phyloP scores from a whole-genome alignment of 2,113 vertebrate genomes.

The Patagioenas fasciata region DNA sequence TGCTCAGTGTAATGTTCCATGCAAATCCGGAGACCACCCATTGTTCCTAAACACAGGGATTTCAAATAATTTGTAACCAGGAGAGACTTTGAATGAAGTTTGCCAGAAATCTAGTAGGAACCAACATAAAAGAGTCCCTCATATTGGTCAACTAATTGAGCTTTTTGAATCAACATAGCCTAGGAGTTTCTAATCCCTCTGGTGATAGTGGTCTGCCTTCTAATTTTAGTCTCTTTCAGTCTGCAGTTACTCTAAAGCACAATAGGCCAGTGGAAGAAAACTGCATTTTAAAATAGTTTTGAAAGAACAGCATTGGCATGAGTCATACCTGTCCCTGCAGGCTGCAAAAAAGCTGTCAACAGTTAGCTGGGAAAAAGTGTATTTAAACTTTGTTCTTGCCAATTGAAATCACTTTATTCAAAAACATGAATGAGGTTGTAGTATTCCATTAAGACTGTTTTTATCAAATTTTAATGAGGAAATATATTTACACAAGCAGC shows the following conservation, averaged over 20 bases:
- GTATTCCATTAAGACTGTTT: slow-evolving; percentile 44
- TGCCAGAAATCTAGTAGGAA: slow-evolving; percentile 5
- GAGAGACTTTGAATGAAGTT: neutral
- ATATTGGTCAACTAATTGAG: neutral
- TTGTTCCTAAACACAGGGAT: neutral
- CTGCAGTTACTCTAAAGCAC: slow-evolving; percentile 30
- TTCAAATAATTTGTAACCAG: slow-evolving; percentile 11
- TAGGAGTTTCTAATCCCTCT: slow-evolving; percentile 41
- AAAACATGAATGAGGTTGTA: slow-evolving; percentile 56
- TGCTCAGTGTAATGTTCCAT: neutral
- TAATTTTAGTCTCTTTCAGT: slow-evolving; percentile 47
- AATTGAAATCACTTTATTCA: slow-evolving; percentile 48
- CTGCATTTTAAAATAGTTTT: slow-evolving; percentile 50
- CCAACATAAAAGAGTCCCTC: neutral
- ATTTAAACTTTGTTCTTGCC: slow-evolving; percentile 56
- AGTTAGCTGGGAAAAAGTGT: slow-evolving; percentile 44
- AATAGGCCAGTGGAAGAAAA: slow-evolving; percentile 26
- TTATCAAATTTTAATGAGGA: slow-evolving; percentile 52
- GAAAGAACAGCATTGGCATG: slow-evolving; percentile 21
- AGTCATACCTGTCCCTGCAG: slow-evolving; percentile 62
- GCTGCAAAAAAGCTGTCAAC: neutral
- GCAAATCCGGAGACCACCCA: neutral
- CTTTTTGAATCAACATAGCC: neutral
- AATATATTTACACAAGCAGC: slow-evolving; percentile 38
- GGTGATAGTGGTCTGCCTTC: slow-evolving; percentile 48